These are phyloP conservation scores for Nemapogon koenigi DNA, from an alignment of 2,888 invertebrate species.

Conservation along the genomic window DNA sequence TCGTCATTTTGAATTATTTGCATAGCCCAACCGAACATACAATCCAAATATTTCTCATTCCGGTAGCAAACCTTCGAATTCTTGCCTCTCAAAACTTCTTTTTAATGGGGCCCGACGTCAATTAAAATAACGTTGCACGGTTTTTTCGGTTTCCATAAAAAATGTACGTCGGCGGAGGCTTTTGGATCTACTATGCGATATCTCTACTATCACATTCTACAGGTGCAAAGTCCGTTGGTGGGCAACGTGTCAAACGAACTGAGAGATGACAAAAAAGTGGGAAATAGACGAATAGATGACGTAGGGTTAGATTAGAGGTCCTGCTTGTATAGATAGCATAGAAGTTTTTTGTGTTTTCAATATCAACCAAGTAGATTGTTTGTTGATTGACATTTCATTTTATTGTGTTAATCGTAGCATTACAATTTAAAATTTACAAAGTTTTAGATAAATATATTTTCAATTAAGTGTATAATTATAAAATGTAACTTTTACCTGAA, in stretches of 20 bases:
- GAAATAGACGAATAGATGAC: constrained; percentile 29
- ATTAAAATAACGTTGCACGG: constrained; percentile 50
- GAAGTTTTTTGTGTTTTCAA: no score
- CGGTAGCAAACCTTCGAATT: constrained; percentile 41
- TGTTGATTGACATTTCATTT: no score
- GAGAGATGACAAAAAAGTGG: constrained; percentile 24
- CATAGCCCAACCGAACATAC: constrained; percentile 36
- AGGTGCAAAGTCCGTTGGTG: constrained; percentile 51
- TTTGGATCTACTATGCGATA: constrained; percentile 58
- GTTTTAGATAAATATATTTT: no score
- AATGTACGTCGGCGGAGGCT: constrained; percentile 36
- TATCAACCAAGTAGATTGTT: no score
- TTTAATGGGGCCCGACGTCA: constrained; percentile 46
- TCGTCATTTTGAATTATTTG: constrained; percentile 47
- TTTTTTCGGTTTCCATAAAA: constrained; percentile 26
- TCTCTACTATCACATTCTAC: constrained; percentile 34
- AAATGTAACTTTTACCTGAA: no score
- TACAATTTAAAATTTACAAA: no score
- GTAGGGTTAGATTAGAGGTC: no score
- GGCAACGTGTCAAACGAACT: constrained; percentile 35
- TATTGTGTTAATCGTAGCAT: no score
- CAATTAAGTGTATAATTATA: no score
- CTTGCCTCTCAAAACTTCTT: constrained; percentile 39
- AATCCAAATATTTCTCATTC: constrained; percentile 46
- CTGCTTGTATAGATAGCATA: no score